Evolutionary conservation across 2,113 vertebrate genomes (phyloP).

Genomic region (Pomatorhinus ruficollis): DNA sequence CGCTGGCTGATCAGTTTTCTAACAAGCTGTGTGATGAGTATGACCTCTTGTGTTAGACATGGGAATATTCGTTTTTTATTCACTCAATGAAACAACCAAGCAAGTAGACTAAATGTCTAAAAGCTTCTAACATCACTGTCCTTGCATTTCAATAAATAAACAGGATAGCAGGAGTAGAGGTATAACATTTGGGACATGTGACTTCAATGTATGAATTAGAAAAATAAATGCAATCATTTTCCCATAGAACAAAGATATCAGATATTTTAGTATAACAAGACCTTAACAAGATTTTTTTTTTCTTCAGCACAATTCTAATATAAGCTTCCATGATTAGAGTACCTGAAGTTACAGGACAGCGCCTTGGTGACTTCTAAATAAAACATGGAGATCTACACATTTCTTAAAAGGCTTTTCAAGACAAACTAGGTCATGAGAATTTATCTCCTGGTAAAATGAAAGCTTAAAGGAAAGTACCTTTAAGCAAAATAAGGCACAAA

Average conservation of each 20-base stretch:
- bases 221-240: not conserved
- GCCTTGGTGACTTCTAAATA: not conserved
- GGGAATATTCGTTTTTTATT: slow-evolving; percentile 49
- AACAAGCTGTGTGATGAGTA: slow-evolving; percentile 52
- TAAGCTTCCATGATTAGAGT: not conserved
- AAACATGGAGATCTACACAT: not conserved
- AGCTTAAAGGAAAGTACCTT: not conserved
- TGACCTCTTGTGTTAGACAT: slow-evolving; percentile 76
- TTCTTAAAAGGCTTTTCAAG: not conserved
- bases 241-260: not conserved
- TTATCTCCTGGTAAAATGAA: not conserved
- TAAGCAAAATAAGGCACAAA: not conserved
- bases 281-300: not conserved
- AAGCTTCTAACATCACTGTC: not conserved
- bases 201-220: not conserved
- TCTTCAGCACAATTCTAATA: not conserved
- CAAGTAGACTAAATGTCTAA: not conserved
- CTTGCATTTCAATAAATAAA: not conserved
- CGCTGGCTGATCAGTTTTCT: not conserved
- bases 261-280: not conserved
- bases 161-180: not conserved
- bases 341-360: not conserved
- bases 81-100: not conserved
- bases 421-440: not conserved
- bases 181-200: not conserved